Base-by-base conservation (phyloP, 2,888 invertebrate genomes). In the Camponotus fellah region DNA sequence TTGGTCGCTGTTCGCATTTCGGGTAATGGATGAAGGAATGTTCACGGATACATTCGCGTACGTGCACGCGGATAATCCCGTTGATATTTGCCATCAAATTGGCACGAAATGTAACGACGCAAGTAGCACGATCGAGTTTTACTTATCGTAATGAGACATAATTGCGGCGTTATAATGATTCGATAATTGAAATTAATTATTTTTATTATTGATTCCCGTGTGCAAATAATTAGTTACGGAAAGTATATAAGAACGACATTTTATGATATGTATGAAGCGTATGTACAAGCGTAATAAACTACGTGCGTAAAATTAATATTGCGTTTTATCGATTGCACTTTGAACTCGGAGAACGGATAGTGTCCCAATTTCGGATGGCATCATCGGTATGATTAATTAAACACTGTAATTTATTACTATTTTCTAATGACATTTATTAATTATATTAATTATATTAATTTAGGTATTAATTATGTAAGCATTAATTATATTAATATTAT, bases 21-120 rank as follows among this genome's bases (percentile, higher is more conserved):
- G 93, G 93, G 93, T 93, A 94, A 93, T 92, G 90, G 92, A 93
- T 92, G 93, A 90, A 94, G 92, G 93, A 94, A 94, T 94, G 92
- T 90, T 87, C 74, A 46, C 32, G 10, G 34, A 32, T 34, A 3
- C 14, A n/a, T 46, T 26, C 14, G 17, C 34, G 10, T 21, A 76
- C 62, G 14, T 17, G 37, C 17, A 43, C 14, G 34, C 34, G 53
- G 5, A 66, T 77, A 77, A 66, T 66, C n/a, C 32, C 9, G 56
- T 66, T 56, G 40, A 77, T 14, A 66, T 77, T 66, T 43, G 66
- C n/a, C 32, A 43, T 56, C 43, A 66, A 77, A 21, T 66, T 56
- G 56, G 40, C 56, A n/a, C 26, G 65, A 32, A 14, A 32, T 26
- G 26, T 76, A 76, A 53, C 26, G 37, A 53, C 12, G 76, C 1